Evolutionary conservation across 64 coral and sea anemone species (phyloP), one percentile per base, ranked within the genome.

Genomic region (Pocillopora damicornis): DNA sequence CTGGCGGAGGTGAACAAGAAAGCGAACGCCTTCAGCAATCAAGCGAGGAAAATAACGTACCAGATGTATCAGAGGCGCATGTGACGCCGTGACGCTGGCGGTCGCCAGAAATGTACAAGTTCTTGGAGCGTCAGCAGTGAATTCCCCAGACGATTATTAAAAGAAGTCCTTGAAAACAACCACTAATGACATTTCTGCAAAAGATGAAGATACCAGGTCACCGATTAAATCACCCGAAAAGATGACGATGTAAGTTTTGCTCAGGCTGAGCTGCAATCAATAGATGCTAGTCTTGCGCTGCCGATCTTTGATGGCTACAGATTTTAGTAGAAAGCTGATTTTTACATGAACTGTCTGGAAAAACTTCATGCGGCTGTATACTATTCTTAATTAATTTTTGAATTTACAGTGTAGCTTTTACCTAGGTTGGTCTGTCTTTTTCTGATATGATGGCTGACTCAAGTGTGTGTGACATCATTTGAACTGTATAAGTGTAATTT

Each of bases 201-300:
- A 58, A 51, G 60, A 45, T 64, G 87, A 72, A 20, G 35, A 51
- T 73, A 12, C 76, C 18, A 87, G 87, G 25, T 92, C 90, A 74
- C 90, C 83, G 20, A 18, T 79, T 17, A 92, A 92, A 87, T 92
- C 90, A 61, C 90, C 90, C 9, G 76, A 61, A 92, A 87, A 75
- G 90, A 92, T 15, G 90, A 92, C n/a, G 90, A 92, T 78, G 90
- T 92, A 73, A 87, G 90, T 92, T 71, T 75, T 11, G 16, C 1
- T 38, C 8, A 0, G 22, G 20, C 9, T 18, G 9, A 11, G 67
- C 42, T 30, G 42, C 30, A 30, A 30, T 30, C 30, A 51, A 51
- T 2, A 7, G 7, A 51, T 51, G 42, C 7, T 51, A 51, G 42
- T 7, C 42, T 51, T 30, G 7, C 7, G 42, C 7, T 51, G 2